Percentiles rank a stretch among this genome's conserved stretches.
phyloP scores from a whole-genome alignment of 2,113 vertebrate genomes.

The Scartelaos histophorus region DNA sequence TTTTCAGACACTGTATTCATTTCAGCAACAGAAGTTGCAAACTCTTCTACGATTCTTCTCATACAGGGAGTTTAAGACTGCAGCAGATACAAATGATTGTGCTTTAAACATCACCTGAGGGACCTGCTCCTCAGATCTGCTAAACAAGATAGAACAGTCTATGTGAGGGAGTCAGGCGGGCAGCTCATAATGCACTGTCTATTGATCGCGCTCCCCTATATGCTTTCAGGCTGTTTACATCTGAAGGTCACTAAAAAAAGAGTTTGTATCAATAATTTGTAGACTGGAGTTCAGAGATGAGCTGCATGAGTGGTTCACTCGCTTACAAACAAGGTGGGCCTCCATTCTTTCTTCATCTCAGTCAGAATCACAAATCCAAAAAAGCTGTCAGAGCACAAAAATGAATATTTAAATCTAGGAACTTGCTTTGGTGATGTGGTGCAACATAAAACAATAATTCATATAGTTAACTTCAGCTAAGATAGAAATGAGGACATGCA shows the following conservation, averaged over 20 bases:
- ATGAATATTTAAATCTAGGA: too few species aligned
- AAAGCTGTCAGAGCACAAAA: too few species aligned
- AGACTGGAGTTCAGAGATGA: not conserved
- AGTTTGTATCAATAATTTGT: not conserved
- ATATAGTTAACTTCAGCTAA: too few species aligned
- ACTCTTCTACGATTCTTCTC: slow-evolving; percentile 29
- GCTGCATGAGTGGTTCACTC: not conserved
- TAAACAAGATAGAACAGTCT: slow-evolving; percentile 13
- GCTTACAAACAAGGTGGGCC: too few species aligned
- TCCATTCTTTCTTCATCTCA: too few species aligned
- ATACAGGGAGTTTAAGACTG: slow-evolving; percentile 23
- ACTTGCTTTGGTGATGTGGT: too few species aligned
- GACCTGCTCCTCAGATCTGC: slow-evolving; percentile 5
- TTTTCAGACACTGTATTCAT: too few species aligned
- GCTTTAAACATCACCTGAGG: slow-evolving; percentile 35
- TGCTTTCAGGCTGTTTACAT: not conserved
- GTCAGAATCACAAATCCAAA: too few species aligned
- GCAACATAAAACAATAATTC: too few species aligned
- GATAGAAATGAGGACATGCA: too few species aligned
- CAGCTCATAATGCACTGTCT: not conserved
- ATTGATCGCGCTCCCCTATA: not conserved
- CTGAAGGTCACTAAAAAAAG: not conserved
- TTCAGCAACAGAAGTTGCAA: too few species aligned
- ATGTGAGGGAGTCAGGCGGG: not conserved
- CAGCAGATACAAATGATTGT: slow-evolving; percentile 26